Percentiles rank a stretch among this genome's conserved stretches.
Conservation (phyloP, 1,140 invertebrate species). For the Lethrus apterus region DNA sequence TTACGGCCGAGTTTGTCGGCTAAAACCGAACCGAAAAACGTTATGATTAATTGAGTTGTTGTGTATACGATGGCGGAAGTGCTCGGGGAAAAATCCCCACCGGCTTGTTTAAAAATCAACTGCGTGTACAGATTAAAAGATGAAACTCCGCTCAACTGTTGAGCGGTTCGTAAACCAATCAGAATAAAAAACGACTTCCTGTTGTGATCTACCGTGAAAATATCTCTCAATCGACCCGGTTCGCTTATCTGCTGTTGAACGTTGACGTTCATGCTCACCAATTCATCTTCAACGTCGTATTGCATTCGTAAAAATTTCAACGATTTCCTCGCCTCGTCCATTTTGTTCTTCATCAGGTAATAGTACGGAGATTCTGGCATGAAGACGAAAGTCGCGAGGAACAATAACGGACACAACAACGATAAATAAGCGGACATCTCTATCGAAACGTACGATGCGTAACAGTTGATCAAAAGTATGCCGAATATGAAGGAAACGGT, state of each 20-base stretch:
- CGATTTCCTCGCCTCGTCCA: constrained; percentile 4
- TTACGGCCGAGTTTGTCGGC: constrained; percentile 6
- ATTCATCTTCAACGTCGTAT: constrained; percentile 3
- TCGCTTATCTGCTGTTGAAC: constrained; percentile 1
- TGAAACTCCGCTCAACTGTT: constrained; percentile 4
- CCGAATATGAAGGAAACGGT: constrained; percentile 16
- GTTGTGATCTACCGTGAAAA: background rate
- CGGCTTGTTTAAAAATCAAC: constrained; percentile 8
- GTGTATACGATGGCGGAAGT: constrained; percentile 1
- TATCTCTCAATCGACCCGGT: background rate
- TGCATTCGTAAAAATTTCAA: background rate
- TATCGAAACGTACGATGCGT: too few species aligned
- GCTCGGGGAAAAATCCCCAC: background rate
- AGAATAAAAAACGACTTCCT: constrained; percentile 5
- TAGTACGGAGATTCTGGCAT: constrained; percentile 17
- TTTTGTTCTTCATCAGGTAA: constrained; percentile 1
- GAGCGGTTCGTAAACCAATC: background rate
- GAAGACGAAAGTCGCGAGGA: constrained; percentile 4
- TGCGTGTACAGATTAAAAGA: background rate
- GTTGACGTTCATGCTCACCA: background rate
- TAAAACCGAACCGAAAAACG: background rate
- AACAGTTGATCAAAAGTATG: constrained; percentile 1
- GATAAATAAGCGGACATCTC: too few species aligned
- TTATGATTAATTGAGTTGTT: background rate
- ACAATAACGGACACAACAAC: constrained; percentile 6